phyloP scores from a whole-genome alignment of 2,888 invertebrate species.

The Pristionchus exspectatus region DNA sequence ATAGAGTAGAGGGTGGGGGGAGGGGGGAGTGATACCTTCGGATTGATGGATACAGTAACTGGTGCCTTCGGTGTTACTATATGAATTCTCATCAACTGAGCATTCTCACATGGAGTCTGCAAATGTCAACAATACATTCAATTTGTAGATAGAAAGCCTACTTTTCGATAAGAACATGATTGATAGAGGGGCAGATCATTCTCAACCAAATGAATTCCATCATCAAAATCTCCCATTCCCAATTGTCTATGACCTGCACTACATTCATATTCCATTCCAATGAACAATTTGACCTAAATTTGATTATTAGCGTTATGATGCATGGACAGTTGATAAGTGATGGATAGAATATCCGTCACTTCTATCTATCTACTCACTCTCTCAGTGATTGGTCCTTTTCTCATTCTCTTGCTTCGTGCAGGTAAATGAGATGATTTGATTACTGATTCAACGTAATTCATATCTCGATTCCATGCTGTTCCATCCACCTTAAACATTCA shows the following conservation, averaged over 20 bases:
- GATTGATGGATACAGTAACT: constrained; percentile 90
- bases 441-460: constrained; percentile 57
- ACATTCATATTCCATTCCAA: constrained; percentile 98
- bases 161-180: constrained; percentile 87
- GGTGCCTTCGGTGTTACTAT: constrained; percentile 93
- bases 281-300: constrained; percentile 82
- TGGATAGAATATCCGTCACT: not conserved
- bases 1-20: constrained; percentile 48
- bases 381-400: constrained; percentile 21
- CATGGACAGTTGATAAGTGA: constrained; percentile 12
- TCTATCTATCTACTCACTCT: constrained; percentile 7
- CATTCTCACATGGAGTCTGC: constrained; percentile 78
- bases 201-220: constrained; percentile 83
- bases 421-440: constrained; percentile 4
- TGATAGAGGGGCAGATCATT: constrained; percentile 92
- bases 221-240: constrained; percentile 81
- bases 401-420: constrained; percentile 56
- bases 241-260: constrained; percentile 96
- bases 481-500: constrained; percentile 54
- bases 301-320: not conserved
- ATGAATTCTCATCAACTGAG: constrained; percentile 88
- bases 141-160: not conserved
- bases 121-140: not conserved
- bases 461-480: constrained; percentile 60
- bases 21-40: constrained; percentile 82